Percentiles rank a stretch among this genome's conserved stretches.
Evolutionary conservation across 2,888 invertebrate species (phyloP).

Genomic region (Ochropacha duplaris): DNA sequence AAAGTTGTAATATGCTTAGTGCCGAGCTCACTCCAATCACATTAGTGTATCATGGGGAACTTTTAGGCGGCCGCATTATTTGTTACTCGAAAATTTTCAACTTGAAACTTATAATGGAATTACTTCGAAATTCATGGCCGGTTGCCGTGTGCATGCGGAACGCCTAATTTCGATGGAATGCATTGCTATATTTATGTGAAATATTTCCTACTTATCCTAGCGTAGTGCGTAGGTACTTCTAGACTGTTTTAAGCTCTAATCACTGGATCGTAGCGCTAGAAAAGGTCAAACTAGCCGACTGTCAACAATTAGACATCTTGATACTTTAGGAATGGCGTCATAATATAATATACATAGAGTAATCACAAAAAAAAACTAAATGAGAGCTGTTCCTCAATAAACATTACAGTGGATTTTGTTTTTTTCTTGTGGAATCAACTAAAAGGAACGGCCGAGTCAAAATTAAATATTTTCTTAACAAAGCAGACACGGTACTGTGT

Average conservation of each 20-base stretch:
- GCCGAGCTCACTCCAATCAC: constrained; percentile 55
- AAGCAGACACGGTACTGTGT: background rate
- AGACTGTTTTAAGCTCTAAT: background rate
- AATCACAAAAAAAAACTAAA: too few relatives aligned
- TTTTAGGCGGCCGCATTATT: constrained; percentile 60
- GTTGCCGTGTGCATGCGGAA: constrained; percentile 46
- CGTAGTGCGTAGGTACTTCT: background rate
- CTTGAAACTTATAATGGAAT: constrained; percentile 74
- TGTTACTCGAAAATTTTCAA: constrained; percentile 61
- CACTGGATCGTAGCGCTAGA: background rate
- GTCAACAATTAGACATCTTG: background rate
- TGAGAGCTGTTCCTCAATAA: too few relatives aligned
- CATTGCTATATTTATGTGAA: constrained; percentile 33
- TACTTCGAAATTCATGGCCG: constrained; percentile 68
- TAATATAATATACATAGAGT: too few relatives aligned
- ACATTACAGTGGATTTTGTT: too few relatives aligned
- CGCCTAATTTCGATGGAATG: constrained; percentile 43
- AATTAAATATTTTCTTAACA: background rate
- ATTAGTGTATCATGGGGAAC: constrained; percentile 63
- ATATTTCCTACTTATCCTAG: constrained; percentile 15
- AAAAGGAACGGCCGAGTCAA: too few relatives aligned
- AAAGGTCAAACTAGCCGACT: background rate
- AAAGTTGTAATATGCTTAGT: constrained; percentile 63
- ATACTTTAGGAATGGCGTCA: background rate
- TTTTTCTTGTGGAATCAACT: too few relatives aligned